Evolutionary conservation across 2,113 vertebrate species (phyloP).

Genomic region (Psilopogon haemacephalus): DNA sequence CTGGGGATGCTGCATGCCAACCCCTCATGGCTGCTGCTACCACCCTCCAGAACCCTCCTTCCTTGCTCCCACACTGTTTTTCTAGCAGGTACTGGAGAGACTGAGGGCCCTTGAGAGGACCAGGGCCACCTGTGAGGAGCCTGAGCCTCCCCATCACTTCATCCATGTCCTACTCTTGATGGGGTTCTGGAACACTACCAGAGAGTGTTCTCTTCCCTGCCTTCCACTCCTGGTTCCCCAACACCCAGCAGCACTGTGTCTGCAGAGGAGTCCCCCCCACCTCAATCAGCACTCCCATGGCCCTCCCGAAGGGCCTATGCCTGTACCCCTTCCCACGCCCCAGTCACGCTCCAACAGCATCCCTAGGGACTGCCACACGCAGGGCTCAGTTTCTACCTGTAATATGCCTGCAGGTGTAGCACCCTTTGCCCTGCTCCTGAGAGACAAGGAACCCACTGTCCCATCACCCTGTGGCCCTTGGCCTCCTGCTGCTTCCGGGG

Average conservation of each 20-base stretch:
- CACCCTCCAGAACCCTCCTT: rapidly evolving
- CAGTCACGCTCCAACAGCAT: not conserved
- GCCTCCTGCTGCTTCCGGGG: not conserved
- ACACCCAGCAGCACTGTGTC: rapidly evolving
- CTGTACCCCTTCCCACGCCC: rapidly evolving
- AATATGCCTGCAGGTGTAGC: rapidly evolving
- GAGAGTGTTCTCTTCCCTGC: rapidly evolving
- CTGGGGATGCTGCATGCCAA: rapidly evolving
- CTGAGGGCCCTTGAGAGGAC: rapidly evolving
- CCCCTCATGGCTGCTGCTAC: rapidly evolving
- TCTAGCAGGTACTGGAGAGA: rapidly evolving
- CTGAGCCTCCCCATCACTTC: not conserved
- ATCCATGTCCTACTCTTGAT: rapidly evolving
- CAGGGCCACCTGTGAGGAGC: not conserved
- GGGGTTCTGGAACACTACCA: not conserved
- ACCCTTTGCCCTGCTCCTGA: not conserved
- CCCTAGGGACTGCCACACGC: rapidly evolving
- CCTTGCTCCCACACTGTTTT: not conserved
- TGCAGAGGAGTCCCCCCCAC: not conserved
- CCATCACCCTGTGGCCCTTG: not conserved
- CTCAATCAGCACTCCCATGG: not conserved
- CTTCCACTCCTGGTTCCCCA: rapidly evolving
- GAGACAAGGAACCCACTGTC: rapidly evolving
- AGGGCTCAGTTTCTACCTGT: not conserved
- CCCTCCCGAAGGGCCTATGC: not conserved